Conservation (phyloP, 2,113 vertebrate species). For the Aspiorhynchus laticeps region DNA sequence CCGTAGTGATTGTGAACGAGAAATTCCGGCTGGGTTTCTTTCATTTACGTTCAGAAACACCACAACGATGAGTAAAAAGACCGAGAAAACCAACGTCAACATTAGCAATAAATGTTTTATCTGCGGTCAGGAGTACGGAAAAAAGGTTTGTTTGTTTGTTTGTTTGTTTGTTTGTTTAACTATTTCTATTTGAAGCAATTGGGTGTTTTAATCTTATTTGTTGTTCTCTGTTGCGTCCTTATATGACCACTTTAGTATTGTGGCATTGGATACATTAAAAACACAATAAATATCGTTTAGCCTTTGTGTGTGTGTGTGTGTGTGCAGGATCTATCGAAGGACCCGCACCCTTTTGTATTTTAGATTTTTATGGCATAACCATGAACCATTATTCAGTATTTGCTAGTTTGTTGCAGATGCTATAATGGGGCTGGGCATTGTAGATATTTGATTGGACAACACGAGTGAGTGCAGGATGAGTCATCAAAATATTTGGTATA, state of each 20-base stretch:
- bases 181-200: neutral
- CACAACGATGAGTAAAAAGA: neutral
- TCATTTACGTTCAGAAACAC: neutral
- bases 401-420: neutral
- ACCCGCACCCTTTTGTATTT: neutral
- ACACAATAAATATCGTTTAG: neutral
- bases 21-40: neutral
- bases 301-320: no score
- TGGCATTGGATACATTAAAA: neutral
- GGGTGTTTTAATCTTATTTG: neutral
- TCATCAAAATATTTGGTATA: neutral
- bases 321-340: neutral
- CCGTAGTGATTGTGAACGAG: no score
- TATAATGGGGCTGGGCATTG: neutral
- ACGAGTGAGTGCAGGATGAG: neutral
- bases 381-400: neutral
- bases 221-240: neutral
- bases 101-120: constrained; percentile 12
- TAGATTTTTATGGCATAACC: neutral
- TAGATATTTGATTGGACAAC: neutral
- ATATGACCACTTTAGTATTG: neutral
- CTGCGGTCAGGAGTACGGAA: neutral
- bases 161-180: constrained; percentile 10
- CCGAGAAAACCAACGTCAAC: neutral
- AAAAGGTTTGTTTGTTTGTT: constrained; percentile 12